A percentile compares a stretch with the other conserved stretches of the same genome.
Conservation (phyloP, 1,140 invertebrate genomes). For the Sycophila sp. region DNA sequence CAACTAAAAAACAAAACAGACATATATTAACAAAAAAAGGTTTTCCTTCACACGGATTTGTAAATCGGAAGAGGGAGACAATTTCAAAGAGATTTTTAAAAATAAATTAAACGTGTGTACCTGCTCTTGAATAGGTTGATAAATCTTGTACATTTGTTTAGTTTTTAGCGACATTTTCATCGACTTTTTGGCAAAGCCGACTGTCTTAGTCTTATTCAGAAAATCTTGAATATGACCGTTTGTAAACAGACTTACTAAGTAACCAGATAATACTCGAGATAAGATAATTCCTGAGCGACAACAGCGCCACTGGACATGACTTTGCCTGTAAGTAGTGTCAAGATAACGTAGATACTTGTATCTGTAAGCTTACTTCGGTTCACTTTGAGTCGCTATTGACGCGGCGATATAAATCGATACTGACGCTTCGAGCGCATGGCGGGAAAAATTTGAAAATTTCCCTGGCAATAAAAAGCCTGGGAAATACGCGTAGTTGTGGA, state of each 20-base stretch:
- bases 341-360: conserved; percentile 9
- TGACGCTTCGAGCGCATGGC: background rate
- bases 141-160: conserved; percentile 47
- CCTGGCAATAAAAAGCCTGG: too few relatives aligned
- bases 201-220: too few relatives aligned
- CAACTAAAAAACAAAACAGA: conserved; percentile 42
- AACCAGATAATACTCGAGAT: conserved; percentile 16
- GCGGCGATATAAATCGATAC: conserved; percentile 17
- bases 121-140: conserved; percentile 47
- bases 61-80: background rate
- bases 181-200: background rate
- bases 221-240: conserved; percentile 38
- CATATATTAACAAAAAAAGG: background rate
- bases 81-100: background rate
- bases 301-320: background rate
- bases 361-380: background rate
- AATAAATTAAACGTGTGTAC: conserved; percentile 41
- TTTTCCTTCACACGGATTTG: background rate
- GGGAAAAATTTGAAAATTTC: too few relatives aligned
- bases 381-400: too few relatives aligned
- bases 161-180: conserved; percentile 52
- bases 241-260: conserved; percentile 40
- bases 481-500: too few relatives aligned
- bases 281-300: background rate
- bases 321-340: too few relatives aligned